Evolutionary conservation across 2,797 vertebrate genomes (phyloP).

Genomic region (Xyrichtys novacula): DNA sequence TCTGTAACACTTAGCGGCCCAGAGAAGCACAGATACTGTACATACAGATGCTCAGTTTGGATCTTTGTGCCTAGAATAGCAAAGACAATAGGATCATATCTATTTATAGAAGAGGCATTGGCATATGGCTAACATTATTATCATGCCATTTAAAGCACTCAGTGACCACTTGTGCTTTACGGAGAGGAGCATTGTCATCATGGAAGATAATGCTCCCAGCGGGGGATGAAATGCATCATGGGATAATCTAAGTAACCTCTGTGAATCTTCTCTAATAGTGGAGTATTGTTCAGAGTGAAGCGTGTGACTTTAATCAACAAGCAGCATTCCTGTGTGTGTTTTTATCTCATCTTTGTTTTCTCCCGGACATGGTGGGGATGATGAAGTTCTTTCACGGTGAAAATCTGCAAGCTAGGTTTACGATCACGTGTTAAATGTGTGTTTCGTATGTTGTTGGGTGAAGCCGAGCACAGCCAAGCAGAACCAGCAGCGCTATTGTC

Average conservation of each 20-base stretch:
- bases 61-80: constrained; percentile 69
- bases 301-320: constrained; percentile 45
- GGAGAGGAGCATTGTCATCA: constrained; percentile 76
- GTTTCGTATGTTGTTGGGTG: constrained; percentile 69
- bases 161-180: constrained; percentile 78
- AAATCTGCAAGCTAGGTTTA: constrained; percentile 35
- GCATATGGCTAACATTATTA: constrained; percentile 78
- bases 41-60: constrained; percentile 47
- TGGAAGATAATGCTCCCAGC: constrained; percentile 69
- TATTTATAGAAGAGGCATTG: constrained; percentile 71
- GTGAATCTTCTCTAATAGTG: constrained; percentile 63
- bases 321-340: constrained; percentile 16
- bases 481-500: constrained; percentile 72
- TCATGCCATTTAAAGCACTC: constrained; percentile 78
- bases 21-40: constrained; percentile 29
- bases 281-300: constrained; percentile 32
- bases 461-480: constrained; percentile 71
- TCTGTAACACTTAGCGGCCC: constrained; percentile 29
- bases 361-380: constrained; percentile 11
- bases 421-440: constrained; percentile 65
- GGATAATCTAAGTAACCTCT: constrained; percentile 70
- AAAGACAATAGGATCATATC: constrained; percentile 71
- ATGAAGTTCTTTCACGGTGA: constrained; percentile 36
- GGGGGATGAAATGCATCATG: constrained; percentile 71
- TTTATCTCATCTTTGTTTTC: constrained; percentile 19